phyloP scores from a whole-genome alignment of 2,888 invertebrate genomes.

The Cephus sareptanus region DNA sequence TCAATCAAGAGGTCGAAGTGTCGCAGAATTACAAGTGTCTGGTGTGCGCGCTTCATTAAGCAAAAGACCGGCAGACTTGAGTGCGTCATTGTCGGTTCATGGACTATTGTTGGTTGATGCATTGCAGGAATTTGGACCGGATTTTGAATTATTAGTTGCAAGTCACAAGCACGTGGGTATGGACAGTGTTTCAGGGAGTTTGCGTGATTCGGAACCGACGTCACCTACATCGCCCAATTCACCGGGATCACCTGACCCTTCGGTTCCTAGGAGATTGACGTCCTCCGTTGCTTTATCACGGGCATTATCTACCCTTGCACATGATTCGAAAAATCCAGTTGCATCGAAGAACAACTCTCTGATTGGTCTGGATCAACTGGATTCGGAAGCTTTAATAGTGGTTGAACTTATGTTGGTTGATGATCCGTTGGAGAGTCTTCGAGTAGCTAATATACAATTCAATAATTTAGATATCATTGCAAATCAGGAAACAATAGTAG shows the following conservation, averaged over 20 bases:
- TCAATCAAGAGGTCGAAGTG: constrained; percentile 87
- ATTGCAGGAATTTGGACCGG: constrained; percentile 93
- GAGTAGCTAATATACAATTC: constrained; percentile 89
- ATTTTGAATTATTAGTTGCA: constrained; percentile 93
- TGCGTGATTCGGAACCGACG: constrained; percentile 91
- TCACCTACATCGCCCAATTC: constrained; percentile 88
- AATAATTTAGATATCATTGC: constrained; percentile 96
- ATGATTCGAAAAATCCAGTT: constrained; percentile 48
- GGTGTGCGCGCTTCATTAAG: constrained; percentile 84
- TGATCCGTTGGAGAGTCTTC: constrained; percentile 58
- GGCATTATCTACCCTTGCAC: constrained; percentile 68
- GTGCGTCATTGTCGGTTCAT: constrained; percentile 88
- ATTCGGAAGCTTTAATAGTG: constrained; percentile 80
- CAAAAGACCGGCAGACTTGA: constrained; percentile 79
- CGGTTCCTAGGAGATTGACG: constrained; percentile 62
- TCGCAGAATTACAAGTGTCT: constrained; percentile 92
- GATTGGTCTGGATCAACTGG: constrained; percentile 60
- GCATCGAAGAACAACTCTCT: constrained; percentile 49
- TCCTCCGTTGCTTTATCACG: constrained; percentile 71
- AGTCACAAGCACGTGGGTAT: constrained; percentile 95
- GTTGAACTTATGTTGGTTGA: constrained; percentile 84
- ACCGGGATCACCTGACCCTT: constrained; percentile 77
- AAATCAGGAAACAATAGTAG: constrained; percentile 95
- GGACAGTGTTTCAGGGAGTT: constrained; percentile 93
- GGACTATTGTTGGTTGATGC: constrained; percentile 94